Conservation (phyloP, 2,797 vertebrate genomes). For the Poeciliopsis infans region DNA sequence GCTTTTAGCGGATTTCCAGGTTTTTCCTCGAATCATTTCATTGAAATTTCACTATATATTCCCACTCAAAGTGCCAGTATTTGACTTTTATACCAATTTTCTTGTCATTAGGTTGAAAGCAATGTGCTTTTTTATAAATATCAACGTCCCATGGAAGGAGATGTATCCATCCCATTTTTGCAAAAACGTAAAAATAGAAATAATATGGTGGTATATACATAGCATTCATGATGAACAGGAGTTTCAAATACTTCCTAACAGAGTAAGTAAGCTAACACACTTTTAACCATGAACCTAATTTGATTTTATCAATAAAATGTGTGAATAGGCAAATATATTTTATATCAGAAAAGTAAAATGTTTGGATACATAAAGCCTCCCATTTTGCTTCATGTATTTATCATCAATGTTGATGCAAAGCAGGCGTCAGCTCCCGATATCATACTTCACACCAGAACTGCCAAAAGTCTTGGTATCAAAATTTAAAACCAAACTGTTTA, state of each 20-base stretch:
- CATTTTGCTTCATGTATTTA: neutral
- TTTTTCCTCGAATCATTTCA: neutral
- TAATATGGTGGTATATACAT: neutral
- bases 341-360: neutral
- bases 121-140: neutral
- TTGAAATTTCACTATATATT: neutral
- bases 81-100: neutral
- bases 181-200: neutral
- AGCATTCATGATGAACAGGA: neutral
- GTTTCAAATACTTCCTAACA: neutral
- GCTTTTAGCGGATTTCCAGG: neutral
- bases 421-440: neutral
- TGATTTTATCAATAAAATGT: neutral
- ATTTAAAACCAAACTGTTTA: neutral
- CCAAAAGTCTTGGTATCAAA: neutral
- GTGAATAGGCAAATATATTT: neutral
- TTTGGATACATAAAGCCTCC: neutral
- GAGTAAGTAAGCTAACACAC: neutral
- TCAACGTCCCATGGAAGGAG: neutral
- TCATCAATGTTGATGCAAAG: constrained; percentile 1
- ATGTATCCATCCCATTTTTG: neutral
- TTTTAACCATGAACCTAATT: neutral
- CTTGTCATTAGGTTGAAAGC: neutral
- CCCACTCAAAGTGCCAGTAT: neutral
- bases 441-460: neutral